Evolutionary conservation across 2,888 invertebrate genomes (phyloP).

Genomic region (Villa cingulata): DNA sequence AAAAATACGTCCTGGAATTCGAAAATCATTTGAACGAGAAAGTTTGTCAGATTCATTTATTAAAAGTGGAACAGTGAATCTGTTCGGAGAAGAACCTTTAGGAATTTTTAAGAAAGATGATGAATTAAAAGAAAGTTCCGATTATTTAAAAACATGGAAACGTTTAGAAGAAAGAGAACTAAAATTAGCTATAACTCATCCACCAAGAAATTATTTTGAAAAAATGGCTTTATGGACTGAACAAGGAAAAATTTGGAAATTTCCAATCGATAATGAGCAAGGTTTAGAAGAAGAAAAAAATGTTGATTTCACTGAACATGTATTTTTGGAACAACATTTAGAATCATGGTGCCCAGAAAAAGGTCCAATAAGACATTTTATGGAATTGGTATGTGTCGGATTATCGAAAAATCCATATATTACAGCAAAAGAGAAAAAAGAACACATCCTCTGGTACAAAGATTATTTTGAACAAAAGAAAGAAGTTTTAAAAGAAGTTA

Average conservation of each 20-base stretch:
- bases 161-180: conserved; percentile 50
- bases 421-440: conserved; percentile 72
- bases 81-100: conserved; percentile 48
- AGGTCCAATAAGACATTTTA: conserved; percentile 90
- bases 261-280: conserved; percentile 95
- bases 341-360: conserved; percentile 78
- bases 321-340: conserved; percentile 78
- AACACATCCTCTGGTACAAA: conserved; percentile 83
- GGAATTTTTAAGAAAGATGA: conserved; percentile 45
- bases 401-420: conserved; percentile 89
- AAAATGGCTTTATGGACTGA: conserved; percentile 91
- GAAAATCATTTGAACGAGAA: background rate
- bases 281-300: conserved; percentile 53
- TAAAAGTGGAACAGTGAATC: conserved; percentile 40
- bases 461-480: conserved; percentile 77
- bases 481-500: conserved; percentile 43
- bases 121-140: conserved; percentile 19
- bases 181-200: conserved; percentile 50
- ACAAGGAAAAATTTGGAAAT: conserved; percentile 89
- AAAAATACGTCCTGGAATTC: background rate
- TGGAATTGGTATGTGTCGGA: conserved; percentile 90
- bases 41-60: conserved; percentile 15
- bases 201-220: conserved; percentile 79
- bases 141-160: conserved; percentile 53
- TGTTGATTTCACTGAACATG: conserved; percentile 82